Evolutionary conservation across 2,797 vertebrate genomes (phyloP).

Genomic region (Chelon auratus): DNA sequence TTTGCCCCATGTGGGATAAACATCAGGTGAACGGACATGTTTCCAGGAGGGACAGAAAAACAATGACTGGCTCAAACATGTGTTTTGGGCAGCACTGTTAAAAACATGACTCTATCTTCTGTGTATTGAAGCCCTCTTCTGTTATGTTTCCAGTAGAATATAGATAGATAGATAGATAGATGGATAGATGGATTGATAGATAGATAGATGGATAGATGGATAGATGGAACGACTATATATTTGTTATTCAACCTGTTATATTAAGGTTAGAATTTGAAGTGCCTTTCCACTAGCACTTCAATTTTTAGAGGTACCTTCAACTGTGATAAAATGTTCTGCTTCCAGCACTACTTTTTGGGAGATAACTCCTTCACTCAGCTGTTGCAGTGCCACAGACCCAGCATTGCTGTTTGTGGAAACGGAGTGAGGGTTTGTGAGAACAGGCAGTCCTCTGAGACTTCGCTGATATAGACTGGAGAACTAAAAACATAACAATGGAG

Average conservation of each 20-base stretch:
- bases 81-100: no score
- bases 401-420: slow-evolving; percentile 32
- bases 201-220: no score
- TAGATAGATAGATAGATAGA: no score
- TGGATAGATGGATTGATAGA: no score
- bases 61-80: no score
- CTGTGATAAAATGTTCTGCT: slow-evolving; percentile 16
- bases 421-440: slow-evolving; percentile 40
- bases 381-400: slow-evolving; percentile 10
- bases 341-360: slow-evolving; percentile 2
- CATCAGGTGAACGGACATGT: no score
- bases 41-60: no score
- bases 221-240: neutral
- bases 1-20: no score
- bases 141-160: no score
- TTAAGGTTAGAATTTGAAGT: neutral
- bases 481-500: slow-evolving; percentile 33
- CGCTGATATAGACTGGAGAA: slow-evolving; percentile 18
- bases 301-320: slow-evolving; percentile 5
- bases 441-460: slow-evolving; percentile 40
- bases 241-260: neutral
- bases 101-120: no score
- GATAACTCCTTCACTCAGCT: slow-evolving; percentile 29
- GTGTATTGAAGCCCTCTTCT: no score
- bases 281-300: neutral